Percentiles rank a stretch among this genome's conserved stretches.
Conservation (phyloP, 2,797 vertebrate genomes). For the Falco rusticolus region DNA sequence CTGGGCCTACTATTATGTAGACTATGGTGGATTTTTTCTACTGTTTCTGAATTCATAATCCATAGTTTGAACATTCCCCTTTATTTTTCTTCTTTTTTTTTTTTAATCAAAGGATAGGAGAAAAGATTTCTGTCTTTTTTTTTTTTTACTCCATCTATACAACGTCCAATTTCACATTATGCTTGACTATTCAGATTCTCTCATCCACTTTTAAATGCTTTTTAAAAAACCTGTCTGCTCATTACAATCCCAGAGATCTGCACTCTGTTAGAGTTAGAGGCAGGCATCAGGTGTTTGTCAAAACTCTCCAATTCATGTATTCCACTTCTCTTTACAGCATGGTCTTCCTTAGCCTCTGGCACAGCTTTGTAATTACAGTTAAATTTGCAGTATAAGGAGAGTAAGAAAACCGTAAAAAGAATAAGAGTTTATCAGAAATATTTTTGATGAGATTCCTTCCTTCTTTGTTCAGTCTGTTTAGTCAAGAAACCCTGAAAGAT, state of each 20-base stretch:
- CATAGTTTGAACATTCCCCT: conserved; percentile 73
- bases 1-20: conserved; percentile 47
- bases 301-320: conserved; percentile 73
- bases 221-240: conserved; percentile 30
- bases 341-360: conserved; percentile 78
- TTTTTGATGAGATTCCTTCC: background rate
- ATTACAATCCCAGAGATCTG: conserved; percentile 79
- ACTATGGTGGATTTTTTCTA: conserved; percentile 77
- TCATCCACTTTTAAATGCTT: conserved; percentile 69
- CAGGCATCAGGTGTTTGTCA: conserved; percentile 71
- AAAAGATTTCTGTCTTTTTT: conserved; percentile 55
- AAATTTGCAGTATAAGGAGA: conserved; percentile 75
- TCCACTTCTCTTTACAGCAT: conserved; percentile 77
- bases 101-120: conserved; percentile 67
- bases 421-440: background rate
- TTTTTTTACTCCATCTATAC: conserved; percentile 76
- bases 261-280: conserved; percentile 79
- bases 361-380: conserved; percentile 78
- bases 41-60: conserved; percentile 65
- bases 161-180: conserved; percentile 76
- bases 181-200: conserved; percentile 79
- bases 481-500: background rate
- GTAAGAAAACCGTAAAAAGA: background rate
- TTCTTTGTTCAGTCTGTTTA: background rate
- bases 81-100: conserved; percentile 11